Base-by-base conservation (phyloP, 2,113 vertebrate species). In the Perca schrenkii region DNA sequence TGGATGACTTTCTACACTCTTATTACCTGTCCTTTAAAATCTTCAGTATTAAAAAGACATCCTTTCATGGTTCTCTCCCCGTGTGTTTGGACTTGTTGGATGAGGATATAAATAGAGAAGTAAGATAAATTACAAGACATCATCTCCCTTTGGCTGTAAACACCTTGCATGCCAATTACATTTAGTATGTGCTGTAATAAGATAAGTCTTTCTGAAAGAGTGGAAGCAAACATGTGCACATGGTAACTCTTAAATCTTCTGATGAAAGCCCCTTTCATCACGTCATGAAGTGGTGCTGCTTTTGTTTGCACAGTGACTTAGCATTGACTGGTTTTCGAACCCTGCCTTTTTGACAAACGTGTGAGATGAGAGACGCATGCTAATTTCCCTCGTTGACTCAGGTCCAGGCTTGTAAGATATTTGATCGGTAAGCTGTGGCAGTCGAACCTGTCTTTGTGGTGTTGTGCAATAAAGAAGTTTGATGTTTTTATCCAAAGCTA, bases 291-390 rank as follows among this genome's bases (percentile, higher is more conserved):
- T 16, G 21, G 3, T 4, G 36, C 28, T 74, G 53, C 43, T 61
- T 53, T 61, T 83, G 75, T 80, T 49, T 14, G 56, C 72, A 53
- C 65, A 69, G 3, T n/a, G 71, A 76, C 74, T 83, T 74, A 13
- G 36, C 28, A 13, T 69, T 36, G 50, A 36, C 7, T 1, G 6
- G 12, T 6, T 71, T 63, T 22, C 46, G 69, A 54, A 64, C 34
- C 60, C 40, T 54, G 49, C 74, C 80, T 80, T 85, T 79, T 83
- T 78, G 77, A 78, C 86, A 91, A 88, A 90, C 82, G 5, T 10
- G 34, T 1, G 17, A 71, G 68, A 56, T 28, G 61, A 79, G 34
- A 67, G 25, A 16, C 34, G 67, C 74, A 62, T 63, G 83, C 65
- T 11, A 34, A 56, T 86, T 76, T 60, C 11, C 16, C 25, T 57